Percentiles rank a stretch among this genome's conserved stretches.
These are phyloP conservation scores for Xenentodon cancila DNA, from an alignment of 2,797 vertebrate species.

Conservation along the genomic window DNA sequence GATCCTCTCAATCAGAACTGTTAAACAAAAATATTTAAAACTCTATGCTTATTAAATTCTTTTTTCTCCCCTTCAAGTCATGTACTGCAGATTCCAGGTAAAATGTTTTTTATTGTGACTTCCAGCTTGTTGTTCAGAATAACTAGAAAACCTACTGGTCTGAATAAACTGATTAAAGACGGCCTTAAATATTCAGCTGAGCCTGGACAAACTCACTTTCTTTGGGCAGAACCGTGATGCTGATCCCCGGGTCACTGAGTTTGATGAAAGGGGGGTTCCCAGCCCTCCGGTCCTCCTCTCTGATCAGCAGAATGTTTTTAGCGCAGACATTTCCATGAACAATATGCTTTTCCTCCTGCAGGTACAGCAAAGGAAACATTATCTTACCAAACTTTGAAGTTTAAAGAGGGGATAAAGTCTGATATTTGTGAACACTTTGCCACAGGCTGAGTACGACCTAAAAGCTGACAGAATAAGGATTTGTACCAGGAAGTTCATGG, in stretches of 20 bases:
- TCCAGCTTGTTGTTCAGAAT: not conserved
- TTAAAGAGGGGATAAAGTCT: not conserved
- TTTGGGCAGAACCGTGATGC: conserved; percentile 91
- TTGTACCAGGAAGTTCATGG: conserved; percentile 96
- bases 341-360: conserved; percentile 93
- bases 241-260: conserved; percentile 94
- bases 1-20: conserved; percentile 95
- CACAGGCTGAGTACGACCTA: not conserved
- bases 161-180: conserved; percentile 25
- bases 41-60: not conserved
- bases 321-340: conserved; percentile 95
- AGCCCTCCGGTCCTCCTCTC: conserved; percentile 91
- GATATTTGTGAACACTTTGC: not conserved
- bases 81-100: not conserved
- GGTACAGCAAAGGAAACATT: not conserved
- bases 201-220: conserved; percentile 86
- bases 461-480: not conserved
- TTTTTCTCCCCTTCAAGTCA: not conserved
- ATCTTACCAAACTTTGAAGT: not conserved
- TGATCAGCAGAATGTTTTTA: conserved; percentile 94
- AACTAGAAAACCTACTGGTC: conserved; percentile 8
- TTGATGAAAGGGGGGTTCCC: conserved; percentile 96
- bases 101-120: not conserved
- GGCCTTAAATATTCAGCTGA: not conserved
- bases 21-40: conserved; percentile 20